Evolutionary conservation across 2,888 invertebrate species (phyloP), one percentile per base, ranked within the genome.

Genomic region (Pherbina coryleti): DNA sequence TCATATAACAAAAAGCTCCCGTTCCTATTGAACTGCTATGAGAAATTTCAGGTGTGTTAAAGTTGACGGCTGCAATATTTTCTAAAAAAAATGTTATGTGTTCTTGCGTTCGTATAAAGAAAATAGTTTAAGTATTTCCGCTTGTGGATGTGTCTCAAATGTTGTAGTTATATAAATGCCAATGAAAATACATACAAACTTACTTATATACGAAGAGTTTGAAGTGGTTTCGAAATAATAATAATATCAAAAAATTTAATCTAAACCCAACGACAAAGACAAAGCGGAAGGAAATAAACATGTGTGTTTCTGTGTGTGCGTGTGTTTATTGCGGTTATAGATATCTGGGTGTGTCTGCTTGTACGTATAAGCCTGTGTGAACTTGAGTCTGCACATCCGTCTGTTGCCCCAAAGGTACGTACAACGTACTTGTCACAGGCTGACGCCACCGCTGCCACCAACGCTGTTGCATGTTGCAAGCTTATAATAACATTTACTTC

Each of bases 221-320:
- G 11, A 60, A 25, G n/a, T 64, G 64, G 64, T 64, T 64, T 64
- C 31, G 22, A 64, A 31, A 34, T 31, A 64, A 64, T 31, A 31
- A 34, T 31, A 64, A 64, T 31, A 64, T 64, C 64, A 55, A 55
- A 55, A 55, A 55, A 55, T 55, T 55, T n/a, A 55, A 55, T 19
- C n/a, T 55, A 55, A 64, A 64, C 64, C 28, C 64, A 64, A 31
- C n/a, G 64, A n/a, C 22, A 60, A 8, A 28, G 64, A 31, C 34
- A 11, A 44, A 44, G 28, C 57, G 17, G 14, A 44, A 2, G 44
- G 14, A 14, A 44, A 44, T 37, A 37, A 7, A 8, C 8, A 8
- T 37, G 7, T 37, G 37, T 37, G 5, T 5, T 5, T 11, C 11
- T 22, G 22, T 55, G n/a, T n/a, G 3, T 22, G 55, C 19, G 55